Evolutionary conservation across 2,797 vertebrate species (phyloP), one percentile per base, ranked within the genome.

Genomic region (Gouania willdenowi): DNA sequence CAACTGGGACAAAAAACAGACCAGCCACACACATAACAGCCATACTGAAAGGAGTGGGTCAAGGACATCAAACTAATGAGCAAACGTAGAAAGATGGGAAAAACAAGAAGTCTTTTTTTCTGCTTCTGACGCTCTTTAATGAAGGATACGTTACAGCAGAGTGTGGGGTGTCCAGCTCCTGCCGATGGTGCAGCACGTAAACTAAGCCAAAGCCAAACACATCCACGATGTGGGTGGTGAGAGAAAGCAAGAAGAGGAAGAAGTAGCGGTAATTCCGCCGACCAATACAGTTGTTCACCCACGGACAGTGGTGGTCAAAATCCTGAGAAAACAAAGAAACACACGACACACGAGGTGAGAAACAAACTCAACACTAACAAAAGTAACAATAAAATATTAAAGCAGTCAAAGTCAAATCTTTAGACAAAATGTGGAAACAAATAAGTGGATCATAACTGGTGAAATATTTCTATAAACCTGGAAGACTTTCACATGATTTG

Each of bases 281-380:
- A 34, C 96, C 96, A 1, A 99, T 97, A 71, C 95, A 99, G 86
- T 98, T 99, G 83, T 99, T 98, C 61, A 98, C 93, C 96, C 96
- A 99, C n/a, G 97, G 97, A 66, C 97, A 99, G 79, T 99, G 97
- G 70, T 99, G 97, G 79, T 99, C 97, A 48, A 99, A 99, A 60
- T 98, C 97, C 97, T 99, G 80, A 2, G 1, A n/a, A 27, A 5
- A 10, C 5, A 10, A 1, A 59, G 30, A 58, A 50, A 2, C 6
- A 24, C 17, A 31, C 32, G 5, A n/a, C n/a, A n/a, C n/a, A 20
- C 19, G 40, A 18, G 9, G n/a, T 19, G 12, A 2, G n/a, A 4
- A 26, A 8, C 7, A 10, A 2, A 5, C 37, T 21, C 19, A 12
- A 54, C 4, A 36, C 13, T 16, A 8, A 32, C 12, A 36, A 28